These are phyloP conservation scores for Amazona guildingii DNA, from an alignment of 2,113 vertebrate species.

Conservation along the genomic window DNA sequence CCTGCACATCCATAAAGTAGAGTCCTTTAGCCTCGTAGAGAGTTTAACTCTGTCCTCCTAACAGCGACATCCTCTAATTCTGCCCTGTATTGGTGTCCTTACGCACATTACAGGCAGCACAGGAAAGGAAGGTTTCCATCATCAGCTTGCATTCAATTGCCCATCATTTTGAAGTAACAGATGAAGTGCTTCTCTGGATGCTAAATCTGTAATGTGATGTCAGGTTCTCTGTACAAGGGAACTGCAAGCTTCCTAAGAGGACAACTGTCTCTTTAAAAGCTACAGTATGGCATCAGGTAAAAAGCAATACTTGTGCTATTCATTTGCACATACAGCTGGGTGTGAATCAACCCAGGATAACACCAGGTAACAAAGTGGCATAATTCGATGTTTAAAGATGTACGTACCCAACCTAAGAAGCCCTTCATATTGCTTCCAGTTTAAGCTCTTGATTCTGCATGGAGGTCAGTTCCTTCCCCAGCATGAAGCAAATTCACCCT, in stretches of 20 bases:
- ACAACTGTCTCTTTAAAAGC: not conserved
- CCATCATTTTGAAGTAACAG: not conserved
- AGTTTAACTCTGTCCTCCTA: not conserved
- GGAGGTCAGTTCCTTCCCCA: not conserved
- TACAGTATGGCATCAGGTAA: not conserved
- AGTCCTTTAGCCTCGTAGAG: not conserved
- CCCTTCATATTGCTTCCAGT: not conserved
- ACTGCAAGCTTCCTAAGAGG: not conserved
- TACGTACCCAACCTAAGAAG: not conserved
- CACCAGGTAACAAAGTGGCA: fast-evolving
- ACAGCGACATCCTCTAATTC: not conserved
- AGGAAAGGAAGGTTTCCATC: not conserved
- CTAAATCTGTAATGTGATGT: not conserved
- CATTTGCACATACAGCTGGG: not conserved
- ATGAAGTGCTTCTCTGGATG: not conserved
- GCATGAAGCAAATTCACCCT: not conserved
- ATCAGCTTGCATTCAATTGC: not conserved
- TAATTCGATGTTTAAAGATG: not conserved
- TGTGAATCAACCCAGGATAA: not conserved
- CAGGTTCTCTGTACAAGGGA: not conserved
- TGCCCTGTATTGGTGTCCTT: not conserved
- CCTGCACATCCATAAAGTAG: not conserved
- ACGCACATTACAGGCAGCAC: not conserved
- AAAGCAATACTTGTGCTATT: not conserved
- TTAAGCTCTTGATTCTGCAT: not conserved